Conservation (phyloP, 2,888 invertebrate genomes). For the Myopa tessellatipennis region DNA sequence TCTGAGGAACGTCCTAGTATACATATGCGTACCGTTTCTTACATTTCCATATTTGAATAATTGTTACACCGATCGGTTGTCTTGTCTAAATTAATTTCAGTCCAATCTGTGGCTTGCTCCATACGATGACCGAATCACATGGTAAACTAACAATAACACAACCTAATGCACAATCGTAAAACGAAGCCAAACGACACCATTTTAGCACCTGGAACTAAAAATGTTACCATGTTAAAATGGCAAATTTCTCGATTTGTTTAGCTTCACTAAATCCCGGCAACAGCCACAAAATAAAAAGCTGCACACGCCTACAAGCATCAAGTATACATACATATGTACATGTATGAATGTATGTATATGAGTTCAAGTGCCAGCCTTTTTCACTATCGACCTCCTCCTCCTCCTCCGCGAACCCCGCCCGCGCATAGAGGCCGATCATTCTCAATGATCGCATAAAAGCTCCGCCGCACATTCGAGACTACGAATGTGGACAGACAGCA, state of each 20-base stretch:
- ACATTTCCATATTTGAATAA: too few relatives aligned
- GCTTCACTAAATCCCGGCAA: background rate
- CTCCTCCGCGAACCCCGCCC: background rate
- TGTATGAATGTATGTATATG: background rate
- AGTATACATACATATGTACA: background rate
- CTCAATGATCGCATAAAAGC: slow-evolving; percentile 13
- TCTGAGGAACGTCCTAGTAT: too few relatives aligned
- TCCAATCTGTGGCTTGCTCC: too few relatives aligned
- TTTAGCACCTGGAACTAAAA: too few relatives aligned
- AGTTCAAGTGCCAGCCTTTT: background rate
- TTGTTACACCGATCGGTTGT: too few relatives aligned
- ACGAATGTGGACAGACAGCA: slow-evolving; percentile 23
- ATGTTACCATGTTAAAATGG: slow-evolving; percentile 12
- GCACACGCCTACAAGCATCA: slow-evolving; percentile 8
- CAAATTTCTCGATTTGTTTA: slow-evolving; percentile 19
- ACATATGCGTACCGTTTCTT: too few relatives aligned
- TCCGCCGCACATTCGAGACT: slow-evolving; percentile 14
- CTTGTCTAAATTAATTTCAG: too few relatives aligned
- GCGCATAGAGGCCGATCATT: background rate
- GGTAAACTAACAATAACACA: too few relatives aligned
- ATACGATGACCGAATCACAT: too few relatives aligned
- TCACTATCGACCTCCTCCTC: background rate
- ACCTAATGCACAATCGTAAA: too few relatives aligned
- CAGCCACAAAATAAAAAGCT: slow-evolving; percentile 24
- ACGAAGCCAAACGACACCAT: too few relatives aligned